Evolutionary conservation across 1,140 invertebrate species (phyloP), one percentile per base, ranked within the genome.

Genomic region (Dendroctonus valens): DNA sequence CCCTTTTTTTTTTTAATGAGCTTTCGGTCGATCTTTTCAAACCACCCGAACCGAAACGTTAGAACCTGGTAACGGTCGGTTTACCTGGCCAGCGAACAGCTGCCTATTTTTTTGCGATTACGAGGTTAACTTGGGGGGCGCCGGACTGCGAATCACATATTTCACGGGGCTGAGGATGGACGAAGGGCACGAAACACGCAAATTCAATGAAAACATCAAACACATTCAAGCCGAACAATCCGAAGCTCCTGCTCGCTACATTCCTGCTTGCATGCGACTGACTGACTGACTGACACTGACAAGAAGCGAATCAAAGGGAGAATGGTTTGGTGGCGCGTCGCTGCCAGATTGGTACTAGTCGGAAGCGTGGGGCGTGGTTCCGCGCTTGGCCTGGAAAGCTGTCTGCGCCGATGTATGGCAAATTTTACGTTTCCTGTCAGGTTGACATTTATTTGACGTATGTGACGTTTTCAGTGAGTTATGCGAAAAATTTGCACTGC

Each of bases 171-270:
- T 46, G 9, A 46, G 1, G 44, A 12, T 46, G 44, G 12, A 9
- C 11, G 44, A 59, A 52, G 59, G 46, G 46, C 40, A 64, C 67
- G 42, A 38, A 55, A 59, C 57, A 44, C 51, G 14, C 41, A 64
- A 58, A 41, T 14, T 60, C 41, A 58, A 65, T 59, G 51, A 69
- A 69, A 69, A 69, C 64, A 66, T 66, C 50, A 69, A 69, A 69
- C 68, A 69, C 68, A 69, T 66, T 69, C 68, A 69, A 69, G 68
- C 68, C 68, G 64, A 60, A 69, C 59, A 52, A 64, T 53, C 44
- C 62, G 49, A 59, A 69, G 58, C 68, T 41, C 61, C 8, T 54
- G 67, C 68, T 62, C 66, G 68, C 68, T 69, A 62, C 65, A n/a
- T 58, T 44, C 63, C 40, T 69, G 62, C 62, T 53, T 38, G 39